Evolutionary conservation across 2,113 vertebrate genomes (phyloP), one percentile per base, ranked within the genome.

Genomic region (Myocastor coypus): DNA sequence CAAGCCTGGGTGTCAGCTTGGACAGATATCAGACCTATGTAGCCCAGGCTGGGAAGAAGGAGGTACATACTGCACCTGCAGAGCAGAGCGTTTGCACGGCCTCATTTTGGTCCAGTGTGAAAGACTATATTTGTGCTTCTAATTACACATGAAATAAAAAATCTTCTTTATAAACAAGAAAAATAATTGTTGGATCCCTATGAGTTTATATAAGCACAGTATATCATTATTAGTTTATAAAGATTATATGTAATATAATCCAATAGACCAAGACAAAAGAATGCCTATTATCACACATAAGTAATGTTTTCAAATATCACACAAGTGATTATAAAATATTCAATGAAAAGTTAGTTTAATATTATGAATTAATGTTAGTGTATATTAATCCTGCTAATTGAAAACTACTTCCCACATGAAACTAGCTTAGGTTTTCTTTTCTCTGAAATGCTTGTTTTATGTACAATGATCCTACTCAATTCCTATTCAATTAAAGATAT

Each of bases 31-130:
- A 57, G 32, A 66, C 1, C 37, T 66, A 52, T 9, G 14, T 4
- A 37, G 30, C 89, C 10, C 30, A 75, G 46, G 10, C 17, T 6
- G 3, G 16, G 22, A 50, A 32, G 61, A 84, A n/a, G 1, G 71
- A 57, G 7, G 59, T 5, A 2, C 22, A 3, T 34, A 0, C 6
- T 9, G 40, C 4, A 37, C 7, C 61, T 68, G 24, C 11, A 28
- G 8, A 9, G 40, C 34, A 17, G 8, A 37, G 40, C 0, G 11
- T 42, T 61, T 16, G 1, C 16, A 10, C 0, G 40, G 19, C 59
- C 64, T 75, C 13, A 1, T 26, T 32, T 83, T 71, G 30, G n/a
- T 57, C 63, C 42, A 66, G 16, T 73, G n/a, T 42, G 66, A 46
- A 14, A 40, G 71, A 78, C 3, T 37, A 32, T 28, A n/a, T n/a